Evolutionary conservation across 2,113 vertebrate genomes (phyloP).

Genomic region (Actinemys pallida): DNA sequence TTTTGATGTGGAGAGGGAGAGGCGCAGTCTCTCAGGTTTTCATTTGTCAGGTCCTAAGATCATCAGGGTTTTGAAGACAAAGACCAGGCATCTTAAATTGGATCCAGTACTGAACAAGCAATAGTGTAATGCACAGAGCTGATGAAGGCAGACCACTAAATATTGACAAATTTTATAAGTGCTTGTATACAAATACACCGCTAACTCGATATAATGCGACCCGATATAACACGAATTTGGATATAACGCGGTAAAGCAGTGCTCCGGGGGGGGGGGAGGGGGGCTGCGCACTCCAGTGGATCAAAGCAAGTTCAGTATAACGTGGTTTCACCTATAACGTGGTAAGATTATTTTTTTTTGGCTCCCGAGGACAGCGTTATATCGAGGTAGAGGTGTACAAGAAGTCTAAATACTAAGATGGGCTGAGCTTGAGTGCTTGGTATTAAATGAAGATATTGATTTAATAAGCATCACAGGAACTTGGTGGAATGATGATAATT

Average conservation of each 20-base stretch:
- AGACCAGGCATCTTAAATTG: neutral
- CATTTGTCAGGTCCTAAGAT: neutral
- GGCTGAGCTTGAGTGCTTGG: too few relatives aligned
- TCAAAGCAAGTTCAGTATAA: too few relatives aligned
- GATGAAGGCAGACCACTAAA: neutral
- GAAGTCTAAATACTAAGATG: neutral
- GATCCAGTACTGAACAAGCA: neutral
- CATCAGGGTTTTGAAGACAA: neutral
- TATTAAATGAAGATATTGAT: neutral
- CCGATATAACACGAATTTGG: too few relatives aligned
- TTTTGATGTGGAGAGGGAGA: neutral
- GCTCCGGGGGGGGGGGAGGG: too few relatives aligned
- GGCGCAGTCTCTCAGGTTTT: neutral
- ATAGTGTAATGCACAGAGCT: neutral
- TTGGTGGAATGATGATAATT: neutral
- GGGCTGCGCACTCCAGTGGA: too few relatives aligned
- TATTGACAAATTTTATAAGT: neutral
- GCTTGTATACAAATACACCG: neutral
- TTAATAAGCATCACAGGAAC: neutral
- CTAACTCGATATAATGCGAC: too few relatives aligned
- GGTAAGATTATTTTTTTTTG: too few relatives aligned
- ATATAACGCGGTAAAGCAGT: too few relatives aligned
- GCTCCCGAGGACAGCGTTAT: too few relatives aligned
- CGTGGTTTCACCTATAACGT: too few relatives aligned
- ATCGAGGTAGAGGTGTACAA: neutral